Base-by-base conservation (phyloP, 2,113 vertebrate species). In the Perccottus glenii region DNA sequence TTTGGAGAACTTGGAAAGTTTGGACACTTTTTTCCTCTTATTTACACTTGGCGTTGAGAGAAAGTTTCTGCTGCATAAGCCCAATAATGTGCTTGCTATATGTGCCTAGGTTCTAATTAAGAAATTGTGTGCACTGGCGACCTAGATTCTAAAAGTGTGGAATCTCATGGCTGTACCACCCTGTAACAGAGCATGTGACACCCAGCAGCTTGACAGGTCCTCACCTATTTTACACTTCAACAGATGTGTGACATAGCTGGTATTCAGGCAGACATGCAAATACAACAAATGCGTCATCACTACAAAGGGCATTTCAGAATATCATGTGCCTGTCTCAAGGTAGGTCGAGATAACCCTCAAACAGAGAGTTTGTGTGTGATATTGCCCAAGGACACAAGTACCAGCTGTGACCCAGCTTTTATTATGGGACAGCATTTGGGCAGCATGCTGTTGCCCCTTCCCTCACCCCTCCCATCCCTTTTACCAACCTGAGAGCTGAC, bases 401-500 rank as follows among this genome's bases (percentile, higher is more conserved):
- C 19, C 70, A 60, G 40, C 82, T 59, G 80, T 32, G 47, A 51
- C 46, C 75, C 58, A 57, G 67, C 40, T 51, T 3, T 14, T 38
- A 27, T 27, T 60, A 9, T 71, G 53, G 59, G 53, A 43, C 57
- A 62, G 11, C 57, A 15, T 50, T 58, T 46, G 59, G 49, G 9
- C 56, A 49, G 35, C n/a, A 60, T 47, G 58, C 49, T 11, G 61
- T n/a, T 12, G n/a, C 11, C 10, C 35, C 46, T 6, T 2, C 5
- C 10, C 4, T 9, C 36, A 9, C 47, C 11, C 35, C 9, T 12
- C 9, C 3, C 16, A 11, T 48, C 40, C 4, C 9, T 3, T 3
- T 5, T 35, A 87, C 88, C 44, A 92, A 99, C 98, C 96, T 96
- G 95, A 40, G 95, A 92, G 85, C 92, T 95, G 92, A 98, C 93